phyloP scores from a whole-genome alignment of 2,113 vertebrate species.

The Vanacampus margaritifer region DNA sequence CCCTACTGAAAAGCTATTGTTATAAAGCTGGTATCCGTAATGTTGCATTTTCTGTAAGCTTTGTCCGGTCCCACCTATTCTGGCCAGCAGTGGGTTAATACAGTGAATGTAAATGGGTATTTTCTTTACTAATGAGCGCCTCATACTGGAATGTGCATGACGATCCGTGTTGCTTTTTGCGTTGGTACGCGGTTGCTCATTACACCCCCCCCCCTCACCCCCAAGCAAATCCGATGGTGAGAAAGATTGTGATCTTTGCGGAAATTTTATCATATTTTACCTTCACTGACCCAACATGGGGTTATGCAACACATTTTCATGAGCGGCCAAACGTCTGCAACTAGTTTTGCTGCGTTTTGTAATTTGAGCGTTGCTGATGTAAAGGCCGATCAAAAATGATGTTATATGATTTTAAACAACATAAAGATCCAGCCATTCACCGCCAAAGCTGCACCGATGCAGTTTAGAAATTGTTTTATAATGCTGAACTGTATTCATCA shows the following conservation, averaged over 20 bases:
- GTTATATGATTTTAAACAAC: no score
- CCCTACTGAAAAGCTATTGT: neutral
- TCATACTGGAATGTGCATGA: neutral
- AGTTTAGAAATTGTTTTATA: no score
- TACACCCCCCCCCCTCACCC: no score
- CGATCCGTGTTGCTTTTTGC: neutral
- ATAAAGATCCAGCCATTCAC: no score
- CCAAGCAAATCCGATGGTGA: neutral
- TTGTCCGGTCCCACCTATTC: neutral
- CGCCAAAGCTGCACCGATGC: no score
- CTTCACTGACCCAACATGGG: neutral
- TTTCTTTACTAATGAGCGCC: neutral
- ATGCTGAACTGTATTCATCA: no score
- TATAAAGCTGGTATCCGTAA: slow-evolving; percentile 62
- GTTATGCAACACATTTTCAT: neutral
- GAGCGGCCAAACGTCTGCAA: neutral
- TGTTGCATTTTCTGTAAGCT: neutral
- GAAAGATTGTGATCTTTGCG: neutral
- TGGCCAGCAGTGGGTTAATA: neutral
- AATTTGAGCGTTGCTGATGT: neutral
- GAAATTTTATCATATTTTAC: neutral
- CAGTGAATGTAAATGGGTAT: neutral
- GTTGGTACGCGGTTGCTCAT: neutral
- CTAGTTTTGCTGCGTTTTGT: neutral
- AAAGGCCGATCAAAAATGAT: neutral